Evolutionary conservation across 2,113 vertebrate species (phyloP), one percentile per base, ranked within the genome.

Genomic region (Speoplatyrhinus poulsoni): DNA sequence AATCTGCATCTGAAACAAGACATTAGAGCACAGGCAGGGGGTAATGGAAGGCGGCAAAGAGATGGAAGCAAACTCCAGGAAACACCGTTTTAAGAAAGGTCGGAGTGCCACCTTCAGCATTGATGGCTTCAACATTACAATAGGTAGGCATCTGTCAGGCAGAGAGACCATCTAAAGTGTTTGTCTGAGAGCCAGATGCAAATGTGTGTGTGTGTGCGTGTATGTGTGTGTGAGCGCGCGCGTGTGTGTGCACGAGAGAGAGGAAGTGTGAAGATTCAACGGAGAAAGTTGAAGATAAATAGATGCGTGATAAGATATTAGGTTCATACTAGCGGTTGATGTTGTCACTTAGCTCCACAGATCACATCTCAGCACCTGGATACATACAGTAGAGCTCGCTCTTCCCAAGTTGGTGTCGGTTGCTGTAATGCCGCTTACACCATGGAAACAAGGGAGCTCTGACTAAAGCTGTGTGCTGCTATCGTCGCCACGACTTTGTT

Each of bases 41-140:
- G 57, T 61, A 65, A 60, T 1, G 49, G 67, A 70, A 63, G 72
- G 69, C 66, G 60, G 64, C 52, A 33, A 17, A 88, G 92, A 74
- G 69, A 98, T 97, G 96, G 96, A 97, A 79, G 85, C 92, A 33
- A 92, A 90, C 82, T 91, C 89, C 81, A 95, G 90, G 90, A 98
- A 97, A 87, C 94, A 96, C 79, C 93, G 93, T 62, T 96, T 97
- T 88, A 97, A 95, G 76, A 98, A 98, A 90, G 95, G 96, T 89
- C 92, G 92, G 83, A 96, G 95, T 88, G 95, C 95, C 80, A 96
- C 95, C 83, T 98, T 99, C 93, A 98, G 94, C 94, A 96, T 98
- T 61, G 96, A 98, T 71, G 96, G 96, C 87, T 98, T 95, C 85
- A 98, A 95, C 93, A 96, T 99, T 89, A 98, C 95, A 41, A 96